Base-by-base conservation (phyloP, 2,113 vertebrate genomes). In the Lamprologus lemairii region DNA sequence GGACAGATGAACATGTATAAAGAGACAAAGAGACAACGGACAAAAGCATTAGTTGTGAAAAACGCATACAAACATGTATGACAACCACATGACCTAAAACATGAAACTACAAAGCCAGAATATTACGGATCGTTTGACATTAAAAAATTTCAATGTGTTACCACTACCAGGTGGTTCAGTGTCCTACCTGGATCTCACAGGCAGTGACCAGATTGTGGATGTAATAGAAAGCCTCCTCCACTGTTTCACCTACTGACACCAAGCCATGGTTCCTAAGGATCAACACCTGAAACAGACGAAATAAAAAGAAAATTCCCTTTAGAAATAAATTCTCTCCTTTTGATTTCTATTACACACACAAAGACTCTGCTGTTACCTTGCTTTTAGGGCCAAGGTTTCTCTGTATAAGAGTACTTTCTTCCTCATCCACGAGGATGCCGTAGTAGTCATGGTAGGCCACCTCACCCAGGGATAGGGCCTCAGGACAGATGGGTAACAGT, bases 211-310 rank as follows among this genome's bases (percentile, higher is more conserved):
- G 95, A 89, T 98, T 99, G 92, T 99, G 98, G 86, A 98, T 98
- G 86, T 99, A 98, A 94, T 98, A 98, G 94, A 99, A 99, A 57
- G 99, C 98, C 90, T 99, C 99, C 92, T 99, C 99, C 33, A 99
- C 96, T 0, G 97, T 99, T 95, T 98, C 98, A 10, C 99, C 99
- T 10, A 99, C 96, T 2, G 98, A 96, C 45, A 99, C 97, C 19
- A 99, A 95, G 40, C 99, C 99, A 4, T 99, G 99, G 82, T 99
- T 99, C 92, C 99, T 97, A 55, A 99, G 97, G 92, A 99, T 98
- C 58, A 99, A 97, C 71, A 99, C 98, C 99, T 99, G 84, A 8
- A 47, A 60, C 12, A 33, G 1, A 28, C 3, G 7, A 37, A 33
- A 68, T 37, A 85, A 23, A 17, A 45, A 71, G 7, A 53, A 55